These are phyloP conservation scores for Portunus trituberculatus DNA, from an alignment of 1,140 invertebrate species.

Conservation along the genomic window DNA sequence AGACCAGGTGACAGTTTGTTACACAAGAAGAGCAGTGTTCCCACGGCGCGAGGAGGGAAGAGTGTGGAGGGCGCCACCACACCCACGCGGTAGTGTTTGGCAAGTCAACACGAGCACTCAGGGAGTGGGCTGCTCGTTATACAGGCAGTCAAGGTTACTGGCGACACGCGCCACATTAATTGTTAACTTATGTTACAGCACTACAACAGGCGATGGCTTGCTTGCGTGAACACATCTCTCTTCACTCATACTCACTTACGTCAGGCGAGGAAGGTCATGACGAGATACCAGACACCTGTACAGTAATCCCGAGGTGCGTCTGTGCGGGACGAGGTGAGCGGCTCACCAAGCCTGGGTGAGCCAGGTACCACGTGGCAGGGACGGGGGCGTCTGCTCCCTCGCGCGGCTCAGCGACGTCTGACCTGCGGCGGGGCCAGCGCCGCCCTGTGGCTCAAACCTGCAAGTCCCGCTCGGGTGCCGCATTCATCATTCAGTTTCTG, in stretches of 20 bases:
- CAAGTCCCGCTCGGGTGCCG: background rate
- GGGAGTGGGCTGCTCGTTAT: background rate
- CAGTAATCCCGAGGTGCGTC: constrained; percentile 25
- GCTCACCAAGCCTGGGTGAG: constrained; percentile 33
- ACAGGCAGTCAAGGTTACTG: background rate
- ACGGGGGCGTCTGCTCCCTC: constrained; percentile 43
- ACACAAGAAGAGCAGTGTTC: background rate
- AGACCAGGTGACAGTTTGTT: background rate
- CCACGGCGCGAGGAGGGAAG: background rate
- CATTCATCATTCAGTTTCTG: constrained; percentile 7
- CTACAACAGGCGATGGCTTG: background rate
- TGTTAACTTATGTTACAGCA: background rate
- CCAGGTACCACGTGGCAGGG: constrained; percentile 16
- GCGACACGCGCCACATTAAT: background rate
- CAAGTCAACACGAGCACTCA: background rate
- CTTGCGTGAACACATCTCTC: background rate
- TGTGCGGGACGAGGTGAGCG: background rate
- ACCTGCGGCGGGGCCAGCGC: constrained; percentile 27
- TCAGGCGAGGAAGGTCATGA: background rate
- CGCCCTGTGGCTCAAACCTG: constrained; percentile 16
- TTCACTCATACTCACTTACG: constrained; percentile 12
- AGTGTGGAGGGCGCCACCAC: background rate
- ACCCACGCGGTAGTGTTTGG: background rate
- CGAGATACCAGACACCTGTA: background rate
- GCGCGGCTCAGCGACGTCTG: constrained; percentile 41